These are phyloP conservation scores for Idaea dimidiata DNA, from an alignment of 2,888 invertebrate species.

Conservation along the genomic window DNA sequence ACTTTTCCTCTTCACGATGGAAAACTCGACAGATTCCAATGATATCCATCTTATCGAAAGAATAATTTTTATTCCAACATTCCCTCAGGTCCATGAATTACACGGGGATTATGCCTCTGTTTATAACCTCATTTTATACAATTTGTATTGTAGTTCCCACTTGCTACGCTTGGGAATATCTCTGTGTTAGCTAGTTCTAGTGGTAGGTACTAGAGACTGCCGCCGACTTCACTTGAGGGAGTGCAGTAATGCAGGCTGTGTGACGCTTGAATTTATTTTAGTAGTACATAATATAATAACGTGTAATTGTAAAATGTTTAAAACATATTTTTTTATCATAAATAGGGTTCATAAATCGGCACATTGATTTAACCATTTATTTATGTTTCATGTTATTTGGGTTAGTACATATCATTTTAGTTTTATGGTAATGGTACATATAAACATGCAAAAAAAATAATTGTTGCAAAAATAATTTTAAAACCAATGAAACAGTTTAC, in stretches of 20 bases:
- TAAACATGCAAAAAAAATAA: background rate
- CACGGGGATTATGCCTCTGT: too few relatives aligned
- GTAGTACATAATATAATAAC: constrained; percentile 22
- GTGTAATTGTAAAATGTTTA: background rate
- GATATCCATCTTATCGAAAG: too few relatives aligned
- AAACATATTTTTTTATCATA: constrained; percentile 6
- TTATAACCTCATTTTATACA: too few relatives aligned
- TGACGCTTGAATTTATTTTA: constrained; percentile 40
- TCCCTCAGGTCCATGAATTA: too few relatives aligned
- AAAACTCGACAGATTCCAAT: too few relatives aligned
- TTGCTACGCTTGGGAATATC: too few relatives aligned
- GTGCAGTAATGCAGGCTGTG: constrained; percentile 32
- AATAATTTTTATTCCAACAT: too few relatives aligned
- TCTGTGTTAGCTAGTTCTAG: too few relatives aligned
- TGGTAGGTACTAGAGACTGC: background rate
- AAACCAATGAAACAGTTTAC: background rate
- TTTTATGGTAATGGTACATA: background rate
- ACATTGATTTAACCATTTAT: constrained; percentile 6
- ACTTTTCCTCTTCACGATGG: too few relatives aligned
- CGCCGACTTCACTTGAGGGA: background rate
- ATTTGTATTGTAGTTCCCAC: too few relatives aligned
- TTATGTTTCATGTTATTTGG: background rate
- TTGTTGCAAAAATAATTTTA: background rate
- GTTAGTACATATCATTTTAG: background rate
- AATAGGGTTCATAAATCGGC: background rate